A percentile compares a stretch with the other conserved stretches of the same genome.
phyloP scores from a whole-genome alignment of 2,113 vertebrate species.

The human region GRCh38 chr3:6802501-6803000 shows the following conservation, averaged over 20 bases:
- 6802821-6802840: neutral
- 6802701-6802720: conserved; percentile 74
- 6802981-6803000: neutral
- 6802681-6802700: conserved; percentile 79
- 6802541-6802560: neutral
- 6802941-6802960: neutral
- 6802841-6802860: neutral
- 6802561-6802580: neutral
- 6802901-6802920: neutral
- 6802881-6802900: neutral
- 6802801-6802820: neutral
- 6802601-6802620: conserved; percentile 42
- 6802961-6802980: neutral
- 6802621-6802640: conserved; percentile 65
- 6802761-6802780: neutral
- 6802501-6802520: neutral
- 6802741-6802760: conserved; percentile 10
- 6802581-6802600: neutral
- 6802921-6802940: neutral
- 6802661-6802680: conserved; percentile 77
- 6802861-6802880: neutral
- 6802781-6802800: neutral
- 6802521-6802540: neutral
- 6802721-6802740: conserved; percentile 52
- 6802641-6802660: conserved; percentile 73